Conservation (phyloP, 2,797 vertebrate species). For the Sphenodon punctatus region DNA sequence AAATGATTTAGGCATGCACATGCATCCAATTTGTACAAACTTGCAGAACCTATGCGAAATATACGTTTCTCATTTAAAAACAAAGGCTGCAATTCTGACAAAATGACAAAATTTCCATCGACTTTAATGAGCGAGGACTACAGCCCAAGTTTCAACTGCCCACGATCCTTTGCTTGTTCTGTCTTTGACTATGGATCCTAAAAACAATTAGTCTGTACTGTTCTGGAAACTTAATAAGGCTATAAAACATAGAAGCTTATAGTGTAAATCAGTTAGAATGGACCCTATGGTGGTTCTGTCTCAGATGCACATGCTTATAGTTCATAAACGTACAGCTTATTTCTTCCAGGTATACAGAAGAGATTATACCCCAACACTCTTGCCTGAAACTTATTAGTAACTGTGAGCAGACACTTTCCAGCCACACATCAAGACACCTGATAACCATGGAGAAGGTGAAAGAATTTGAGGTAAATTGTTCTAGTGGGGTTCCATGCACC, state of each 20-base stretch:
- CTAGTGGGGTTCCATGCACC: slow-evolving; percentile 7
- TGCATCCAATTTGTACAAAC: too few relatives aligned
- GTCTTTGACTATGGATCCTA: background rate
- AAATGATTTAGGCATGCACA: background rate
- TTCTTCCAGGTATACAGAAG: slow-evolving; percentile 88
- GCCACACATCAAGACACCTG: slow-evolving; percentile 91
- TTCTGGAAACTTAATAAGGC: slow-evolving; percentile 20
- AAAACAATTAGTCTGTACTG: slow-evolving; percentile 1
- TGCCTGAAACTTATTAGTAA: slow-evolving; percentile 94
- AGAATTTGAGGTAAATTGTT: slow-evolving; percentile 87
- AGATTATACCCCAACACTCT: slow-evolving; percentile 89
- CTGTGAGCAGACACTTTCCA: slow-evolving; percentile 95
- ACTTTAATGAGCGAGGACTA: too few relatives aligned
- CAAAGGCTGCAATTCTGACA: too few relatives aligned
- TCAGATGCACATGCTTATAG: background rate
- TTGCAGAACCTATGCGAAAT: background rate
- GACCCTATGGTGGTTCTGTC: background rate
- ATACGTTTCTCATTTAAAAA: background rate
- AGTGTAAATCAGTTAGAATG: background rate
- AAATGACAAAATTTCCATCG: too few relatives aligned
- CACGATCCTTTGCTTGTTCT: background rate
- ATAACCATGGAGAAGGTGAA: slow-evolving; percentile 98
- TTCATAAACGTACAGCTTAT: slow-evolving; percentile 50
- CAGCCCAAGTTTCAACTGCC: background rate
- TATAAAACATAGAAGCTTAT: background rate